These are phyloP conservation scores for Pardalotus punctatus DNA, from an alignment of 2,113 vertebrate genomes.

Conservation along the genomic window DNA sequence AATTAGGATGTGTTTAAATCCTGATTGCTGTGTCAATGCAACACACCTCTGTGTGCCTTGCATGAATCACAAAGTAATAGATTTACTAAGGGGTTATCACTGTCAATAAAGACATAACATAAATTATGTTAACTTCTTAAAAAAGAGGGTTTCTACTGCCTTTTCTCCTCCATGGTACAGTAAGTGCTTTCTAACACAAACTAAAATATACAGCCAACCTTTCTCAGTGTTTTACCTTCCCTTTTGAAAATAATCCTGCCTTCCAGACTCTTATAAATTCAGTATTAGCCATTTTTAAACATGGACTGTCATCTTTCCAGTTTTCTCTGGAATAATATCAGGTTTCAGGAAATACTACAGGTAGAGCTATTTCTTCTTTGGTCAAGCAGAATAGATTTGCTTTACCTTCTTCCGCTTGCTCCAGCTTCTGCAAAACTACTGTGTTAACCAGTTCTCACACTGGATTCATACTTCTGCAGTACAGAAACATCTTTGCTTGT, in stretches of 20 bases:
- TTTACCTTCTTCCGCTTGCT: neutral
- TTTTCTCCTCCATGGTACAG: neutral
- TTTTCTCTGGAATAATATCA: neutral
- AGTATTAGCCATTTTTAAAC: neutral
- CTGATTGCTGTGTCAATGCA: neutral
- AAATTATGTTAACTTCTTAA: neutral
- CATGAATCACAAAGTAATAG: neutral
- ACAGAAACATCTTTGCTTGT: neutral
- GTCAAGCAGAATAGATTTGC: neutral
- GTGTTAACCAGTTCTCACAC: neutral
- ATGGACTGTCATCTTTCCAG: neutral
- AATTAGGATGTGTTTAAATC: neutral
- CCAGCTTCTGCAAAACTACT: neutral
- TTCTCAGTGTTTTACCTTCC: neutral
- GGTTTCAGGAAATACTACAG: neutral
- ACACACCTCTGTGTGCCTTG: neutral
- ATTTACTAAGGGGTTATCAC: neutral
- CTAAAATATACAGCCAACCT: neutral
- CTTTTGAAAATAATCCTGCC: neutral
- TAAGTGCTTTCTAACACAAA: neutral
- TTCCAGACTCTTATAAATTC: neutral
- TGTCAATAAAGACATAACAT: neutral
- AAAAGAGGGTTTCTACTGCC: neutral
- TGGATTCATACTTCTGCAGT: neutral
- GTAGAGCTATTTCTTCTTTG: neutral